Evolutionary conservation across 2,888 invertebrate species (phyloP).

Genomic region (Drosophila macrothrix): DNA sequence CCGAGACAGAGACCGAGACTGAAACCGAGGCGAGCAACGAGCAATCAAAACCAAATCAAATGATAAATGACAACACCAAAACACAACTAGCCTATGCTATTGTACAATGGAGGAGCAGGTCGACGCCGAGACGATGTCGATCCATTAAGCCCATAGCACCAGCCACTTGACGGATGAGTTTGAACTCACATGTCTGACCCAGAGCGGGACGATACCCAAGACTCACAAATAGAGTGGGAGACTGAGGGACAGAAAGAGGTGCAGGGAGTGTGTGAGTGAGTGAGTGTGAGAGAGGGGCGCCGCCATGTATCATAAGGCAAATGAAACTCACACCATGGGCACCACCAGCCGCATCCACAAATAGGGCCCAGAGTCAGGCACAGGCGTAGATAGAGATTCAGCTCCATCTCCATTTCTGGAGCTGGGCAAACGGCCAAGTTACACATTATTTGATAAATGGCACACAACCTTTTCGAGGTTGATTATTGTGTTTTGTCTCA

Average conservation of each 20-base stretch:
- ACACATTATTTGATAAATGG: constrained; percentile 82
- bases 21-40: constrained; percentile 31
- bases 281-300: constrained; percentile 40
- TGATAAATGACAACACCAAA: constrained; percentile 83
- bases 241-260: constrained; percentile 2
- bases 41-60: constrained; percentile 82
- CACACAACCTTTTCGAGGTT: constrained; percentile 82
- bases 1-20: constrained; percentile 20
- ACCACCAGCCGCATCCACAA: constrained; percentile 46
- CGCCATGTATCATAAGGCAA: constrained; percentile 67
- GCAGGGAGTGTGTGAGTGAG: constrained; percentile 4
- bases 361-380: constrained; percentile 41
- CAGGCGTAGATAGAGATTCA: constrained; percentile 29
- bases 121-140: constrained; percentile 67
- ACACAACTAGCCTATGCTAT: constrained; percentile 74
- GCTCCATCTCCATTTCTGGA: constrained; percentile 62
- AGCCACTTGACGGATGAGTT: constrained; percentile 84
- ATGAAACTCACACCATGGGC: constrained; percentile 76
- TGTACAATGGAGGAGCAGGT: constrained; percentile 52
- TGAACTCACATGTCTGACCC: constrained; percentile 84
- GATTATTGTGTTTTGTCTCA: constrained; percentile 82
- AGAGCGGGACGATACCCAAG: constrained; percentile 41
- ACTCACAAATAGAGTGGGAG: constrained; percentile 23
- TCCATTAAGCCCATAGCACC: constrained; percentile 77
- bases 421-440: constrained; percentile 63